Percentiles rank a stretch among this genome's conserved stretches.
phyloP scores from a whole-genome alignment of 2,113 vertebrate species.

The Gobius niger region DNA sequence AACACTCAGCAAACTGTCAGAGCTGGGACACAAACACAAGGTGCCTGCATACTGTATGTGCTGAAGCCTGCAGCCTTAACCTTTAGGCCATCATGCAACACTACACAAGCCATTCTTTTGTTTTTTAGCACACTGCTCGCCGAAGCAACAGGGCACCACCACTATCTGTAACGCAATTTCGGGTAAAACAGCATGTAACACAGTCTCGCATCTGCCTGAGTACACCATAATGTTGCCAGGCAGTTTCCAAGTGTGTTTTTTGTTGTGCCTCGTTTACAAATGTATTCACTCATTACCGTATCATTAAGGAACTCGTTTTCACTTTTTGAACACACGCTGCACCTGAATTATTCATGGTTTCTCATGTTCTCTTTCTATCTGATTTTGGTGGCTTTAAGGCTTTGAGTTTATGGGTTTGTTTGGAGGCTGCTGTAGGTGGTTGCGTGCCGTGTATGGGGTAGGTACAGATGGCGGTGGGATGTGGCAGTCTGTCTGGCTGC shows the following conservation, averaged over 20 bases:
- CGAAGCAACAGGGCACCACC: not conserved
- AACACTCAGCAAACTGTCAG: too few species aligned
- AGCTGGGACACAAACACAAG: too few species aligned
- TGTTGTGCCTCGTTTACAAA: not conserved
- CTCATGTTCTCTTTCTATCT: not conserved
- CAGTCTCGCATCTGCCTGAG: not conserved
- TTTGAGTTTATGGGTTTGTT: not conserved
- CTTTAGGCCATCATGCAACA: too few species aligned
- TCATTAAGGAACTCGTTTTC: not conserved
- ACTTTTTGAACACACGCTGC: not conserved
- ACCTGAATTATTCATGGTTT: not conserved
- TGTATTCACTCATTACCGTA: slow-evolving; percentile 4
- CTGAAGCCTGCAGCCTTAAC: too few species aligned
- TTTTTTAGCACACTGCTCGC: not conserved
- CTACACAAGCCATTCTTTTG: too few species aligned
- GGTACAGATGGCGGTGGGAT: slow-evolving; percentile 69
- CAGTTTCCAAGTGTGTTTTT: slow-evolving; percentile 30
- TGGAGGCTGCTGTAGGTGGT: slow-evolving; percentile 20
- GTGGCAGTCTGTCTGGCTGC: slow-evolving; percentile 60
- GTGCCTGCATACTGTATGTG: too few species aligned
- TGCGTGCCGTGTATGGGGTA: slow-evolving; percentile 26
- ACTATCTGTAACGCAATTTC: not conserved
- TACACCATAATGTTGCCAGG: slow-evolving; percentile 1
- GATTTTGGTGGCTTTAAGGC: slow-evolving; percentile 19
- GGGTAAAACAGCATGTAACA: not conserved